These are phyloP conservation scores for Poeciliopsis paucimaculata DNA, from an alignment of 2,797 vertebrate species.

Conservation along the genomic window DNA sequence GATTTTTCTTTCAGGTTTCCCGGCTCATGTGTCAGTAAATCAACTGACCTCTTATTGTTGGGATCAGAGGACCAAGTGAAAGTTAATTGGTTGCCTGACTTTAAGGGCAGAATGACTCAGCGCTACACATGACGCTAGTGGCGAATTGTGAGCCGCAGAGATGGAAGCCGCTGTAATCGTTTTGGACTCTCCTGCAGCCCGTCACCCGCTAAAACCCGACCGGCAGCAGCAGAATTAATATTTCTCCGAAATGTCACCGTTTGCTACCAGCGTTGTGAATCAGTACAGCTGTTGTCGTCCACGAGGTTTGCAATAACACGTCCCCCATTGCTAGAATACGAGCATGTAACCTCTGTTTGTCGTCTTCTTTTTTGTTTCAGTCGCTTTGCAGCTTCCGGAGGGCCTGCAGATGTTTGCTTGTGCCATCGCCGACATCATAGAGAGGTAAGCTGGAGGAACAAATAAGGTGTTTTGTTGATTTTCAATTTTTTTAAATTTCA, in stretches of 20 bases:
- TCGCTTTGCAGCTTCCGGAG: constrained; percentile 97
- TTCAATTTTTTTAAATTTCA: background rate
- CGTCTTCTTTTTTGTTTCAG: constrained; percentile 70
- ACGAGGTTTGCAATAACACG: constrained; percentile 53
- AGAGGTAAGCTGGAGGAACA: constrained; percentile 81
- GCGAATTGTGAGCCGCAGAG: constrained; percentile 48
- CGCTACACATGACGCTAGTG: constrained; percentile 19
- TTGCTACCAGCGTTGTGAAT: constrained; percentile 51
- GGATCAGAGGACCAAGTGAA: constrained; percentile 28
- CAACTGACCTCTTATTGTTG: constrained; percentile 21
- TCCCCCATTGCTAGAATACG: constrained; percentile 39
- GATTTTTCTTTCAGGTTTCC: constrained; percentile 39
- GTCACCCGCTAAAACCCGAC: constrained; percentile 58
- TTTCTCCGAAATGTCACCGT: constrained; percentile 60
- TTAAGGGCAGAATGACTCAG: constrained; percentile 6
- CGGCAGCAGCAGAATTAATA: constrained; percentile 50
- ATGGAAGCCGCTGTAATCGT: constrained; percentile 51
- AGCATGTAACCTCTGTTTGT: constrained; percentile 45
- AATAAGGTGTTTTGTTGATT: background rate
- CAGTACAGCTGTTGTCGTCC: constrained; percentile 28
- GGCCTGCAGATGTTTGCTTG: constrained; percentile 98
- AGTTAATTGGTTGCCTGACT: constrained; percentile 40
- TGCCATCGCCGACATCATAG: constrained; percentile 93
- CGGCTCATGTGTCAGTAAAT: constrained; percentile 37
- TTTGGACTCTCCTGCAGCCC: constrained; percentile 56